Base-by-base conservation (phyloP, 2,113 vertebrate species). In the Marcusenius ussheri region DNA sequence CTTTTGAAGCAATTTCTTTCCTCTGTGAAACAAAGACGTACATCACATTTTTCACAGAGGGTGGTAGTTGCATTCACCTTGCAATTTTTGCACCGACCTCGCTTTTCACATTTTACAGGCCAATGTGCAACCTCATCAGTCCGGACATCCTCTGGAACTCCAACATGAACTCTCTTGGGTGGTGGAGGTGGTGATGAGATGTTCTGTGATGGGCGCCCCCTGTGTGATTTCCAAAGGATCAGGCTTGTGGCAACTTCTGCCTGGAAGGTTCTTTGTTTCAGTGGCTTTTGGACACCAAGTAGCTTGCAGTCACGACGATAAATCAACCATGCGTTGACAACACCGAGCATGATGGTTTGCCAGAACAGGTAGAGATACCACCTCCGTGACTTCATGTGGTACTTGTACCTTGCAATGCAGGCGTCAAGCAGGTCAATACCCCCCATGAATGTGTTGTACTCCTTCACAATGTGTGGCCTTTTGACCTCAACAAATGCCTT, bases 321-420 rank as follows among this genome's bases (percentile, higher is more conserved):
- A 31, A 86, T 56, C 80, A 85, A 17, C 89, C 89, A 90, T 46
- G 89, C 80, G n/a, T 90, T 90, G 21, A 90, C 77, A 27, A 85
- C 85, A n/a, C 27, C 56, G 49, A 51, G 39, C 80, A 86, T 89
- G 80, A 89, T 89, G 90, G 56, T 83, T 53, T 53, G 51, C 17
- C 51, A 90, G 87, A 90, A 90, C 1, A 88, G 90, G 86, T 89
- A 89, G 42, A 89, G 19, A 50, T 89, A 88, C 84, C 89, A 89
- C 35, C 80, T 91, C 19, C 21, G 51, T 11, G 87, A 90, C 45
- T 19, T 90, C 27, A 91, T 90, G 70, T 83, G 86, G 84, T 89
- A 88, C 50, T 90, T 90, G 77, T 83, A 66, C 27, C 91, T 83
- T 62, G 53, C 49, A 50, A 91, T 50, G 39, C 88, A 90, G 88